phyloP scores from a whole-genome alignment of 2,888 invertebrate species.

The Baronia brevicornis region DNA sequence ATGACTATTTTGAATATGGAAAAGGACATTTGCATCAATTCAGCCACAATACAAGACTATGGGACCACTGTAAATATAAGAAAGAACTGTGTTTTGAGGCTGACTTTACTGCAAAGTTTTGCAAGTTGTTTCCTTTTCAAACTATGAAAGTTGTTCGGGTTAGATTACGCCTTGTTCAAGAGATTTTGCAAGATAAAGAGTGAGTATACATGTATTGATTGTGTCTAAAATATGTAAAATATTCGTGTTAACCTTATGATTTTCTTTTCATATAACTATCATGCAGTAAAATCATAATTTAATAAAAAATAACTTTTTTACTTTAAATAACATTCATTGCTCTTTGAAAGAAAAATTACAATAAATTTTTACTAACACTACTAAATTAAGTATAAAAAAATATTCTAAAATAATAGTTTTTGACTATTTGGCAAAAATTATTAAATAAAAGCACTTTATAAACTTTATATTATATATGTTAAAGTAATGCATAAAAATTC shows the following conservation, averaged over 20 bases:
- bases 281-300: not conserved
- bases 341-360: not conserved
- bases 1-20: conserved; percentile 86
- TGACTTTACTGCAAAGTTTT: conserved; percentile 84
- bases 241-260: conserved; percentile 1
- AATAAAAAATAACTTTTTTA: not conserved
- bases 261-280: conserved; percentile 3
- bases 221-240: not conserved
- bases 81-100: conserved; percentile 66
- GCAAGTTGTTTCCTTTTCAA: conserved; percentile 90
- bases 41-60: conserved; percentile 88
- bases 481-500: too few relatives aligned
- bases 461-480: too few relatives aligned
- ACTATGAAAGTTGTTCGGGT: conserved; percentile 91
- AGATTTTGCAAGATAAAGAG: conserved; percentile 82
- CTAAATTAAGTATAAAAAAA: too few relatives aligned
- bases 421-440: too few relatives aligned
- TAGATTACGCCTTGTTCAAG: conserved; percentile 82
- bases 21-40: conserved; percentile 86
- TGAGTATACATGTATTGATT: conserved; percentile 53
- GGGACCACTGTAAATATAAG: conserved; percentile 84
- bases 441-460: too few relatives aligned
- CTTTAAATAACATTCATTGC: not conserved
- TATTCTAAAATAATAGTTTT: too few relatives aligned
- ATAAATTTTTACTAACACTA: too few relatives aligned